phyloP scores from a whole-genome alignment of 1,140 invertebrate genomes.

The Drosophila takahashii region DNA sequence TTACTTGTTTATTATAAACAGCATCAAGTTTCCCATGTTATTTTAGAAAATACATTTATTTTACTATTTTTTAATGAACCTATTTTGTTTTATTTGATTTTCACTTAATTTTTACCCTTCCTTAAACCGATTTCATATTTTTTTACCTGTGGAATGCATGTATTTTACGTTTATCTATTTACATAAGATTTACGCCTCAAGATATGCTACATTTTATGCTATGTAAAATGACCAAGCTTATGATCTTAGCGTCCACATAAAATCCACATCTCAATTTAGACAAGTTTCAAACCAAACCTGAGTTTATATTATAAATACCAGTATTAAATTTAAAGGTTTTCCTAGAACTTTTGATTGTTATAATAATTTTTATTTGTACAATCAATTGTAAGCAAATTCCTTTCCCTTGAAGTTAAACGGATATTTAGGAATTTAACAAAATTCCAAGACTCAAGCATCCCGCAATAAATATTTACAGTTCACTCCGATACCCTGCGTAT shows the following conservation, averaged over 20 bases:
- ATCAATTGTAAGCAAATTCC: not conserved
- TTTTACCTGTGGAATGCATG: not conserved
- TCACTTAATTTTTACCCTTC: not conserved
- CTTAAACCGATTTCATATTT: not conserved
- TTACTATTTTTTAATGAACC: not conserved
- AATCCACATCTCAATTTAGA: not conserved
- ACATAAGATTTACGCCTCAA: not conserved
- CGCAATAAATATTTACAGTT: conserved; percentile 12
- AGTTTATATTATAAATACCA: not conserved
- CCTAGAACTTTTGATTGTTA: not conserved
- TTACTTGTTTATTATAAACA: too few relatives aligned
- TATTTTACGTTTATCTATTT: not conserved
- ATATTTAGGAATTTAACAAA: not conserved
- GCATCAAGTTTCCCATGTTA: too few relatives aligned
- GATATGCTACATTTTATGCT: not conserved
- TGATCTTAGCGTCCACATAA: not conserved
- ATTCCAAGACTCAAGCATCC: conserved; percentile 2
- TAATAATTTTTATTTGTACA: not conserved
- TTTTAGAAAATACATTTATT: not conserved
- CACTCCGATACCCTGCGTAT: conserved; percentile 14
- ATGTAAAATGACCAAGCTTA: not conserved
- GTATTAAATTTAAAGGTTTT: not conserved
- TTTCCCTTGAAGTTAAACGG: not conserved
- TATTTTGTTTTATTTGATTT: not conserved
- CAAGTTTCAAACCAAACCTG: conserved; percentile 5